phyloP scores from a whole-genome alignment of 2,888 invertebrate genomes.

The Drosophila meridionalis region DNA sequence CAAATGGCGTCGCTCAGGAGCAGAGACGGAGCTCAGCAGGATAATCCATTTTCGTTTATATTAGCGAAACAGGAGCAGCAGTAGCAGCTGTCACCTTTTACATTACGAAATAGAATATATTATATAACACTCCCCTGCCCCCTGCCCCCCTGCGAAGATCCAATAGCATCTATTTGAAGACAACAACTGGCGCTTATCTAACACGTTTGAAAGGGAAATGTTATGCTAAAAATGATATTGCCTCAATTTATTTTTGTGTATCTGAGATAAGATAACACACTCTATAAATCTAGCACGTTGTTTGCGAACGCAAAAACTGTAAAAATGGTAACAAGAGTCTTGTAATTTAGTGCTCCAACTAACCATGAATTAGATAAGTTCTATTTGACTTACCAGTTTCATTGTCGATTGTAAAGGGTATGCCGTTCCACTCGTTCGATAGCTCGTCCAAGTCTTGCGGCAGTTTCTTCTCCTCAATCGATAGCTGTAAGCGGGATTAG shows the following conservation, averaged over 20 bases:
- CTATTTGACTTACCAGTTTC: constrained; percentile 91
- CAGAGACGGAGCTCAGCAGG: constrained; percentile 32
- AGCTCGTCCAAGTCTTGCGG: constrained; percentile 74
- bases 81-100: constrained; percentile 11
- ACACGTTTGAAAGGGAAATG: constrained; percentile 39
- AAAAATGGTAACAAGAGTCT: background rate
- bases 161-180: constrained; percentile 6
- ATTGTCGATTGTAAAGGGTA: constrained; percentile 93
- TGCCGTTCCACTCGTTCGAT: constrained; percentile 92
- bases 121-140: background rate
- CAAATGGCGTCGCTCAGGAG: constrained; percentile 48
- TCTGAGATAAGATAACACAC: constrained; percentile 27
- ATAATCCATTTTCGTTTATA: constrained; percentile 78
- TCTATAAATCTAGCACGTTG: constrained; percentile 16
- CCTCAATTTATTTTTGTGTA: constrained; percentile 16
- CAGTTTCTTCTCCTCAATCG: constrained; percentile 63
- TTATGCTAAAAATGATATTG: constrained; percentile 25
- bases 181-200: constrained; percentile 21
- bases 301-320: constrained; percentile 1
- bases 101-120: constrained; percentile 14
- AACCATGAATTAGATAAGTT: background rate
- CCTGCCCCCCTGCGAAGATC: background rate
- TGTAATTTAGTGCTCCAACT: constrained; percentile 17
- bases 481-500: constrained; percentile 48
- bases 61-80: constrained; percentile 19